Percentiles rank a stretch among this genome's conserved stretches.
Evolutionary conservation across 64 coral and sea anemone genomes (phyloP).

Genomic region (Porites lutea): DNA sequence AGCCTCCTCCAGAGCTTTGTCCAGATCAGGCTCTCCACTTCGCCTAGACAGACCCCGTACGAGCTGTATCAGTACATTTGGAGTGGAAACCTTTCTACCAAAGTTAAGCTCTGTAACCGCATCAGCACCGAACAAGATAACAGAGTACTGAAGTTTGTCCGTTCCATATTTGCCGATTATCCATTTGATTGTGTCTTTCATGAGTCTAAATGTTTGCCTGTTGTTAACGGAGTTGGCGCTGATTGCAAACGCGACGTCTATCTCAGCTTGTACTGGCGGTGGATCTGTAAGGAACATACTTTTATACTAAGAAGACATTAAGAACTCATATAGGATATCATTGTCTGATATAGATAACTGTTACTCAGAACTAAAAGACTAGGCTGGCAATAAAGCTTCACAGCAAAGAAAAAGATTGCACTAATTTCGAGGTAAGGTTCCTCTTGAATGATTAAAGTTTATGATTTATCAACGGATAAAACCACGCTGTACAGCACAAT

Average conservation of each 20-base stretch:
- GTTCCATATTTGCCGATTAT: slow-evolving; percentile 79
- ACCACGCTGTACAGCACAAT: too few relatives aligned
- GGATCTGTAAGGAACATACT: not conserved
- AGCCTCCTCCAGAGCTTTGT: slow-evolving; percentile 62
- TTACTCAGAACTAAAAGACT: too few relatives aligned
- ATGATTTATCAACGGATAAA: too few relatives aligned
- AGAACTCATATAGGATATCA: not conserved
- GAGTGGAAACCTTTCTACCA: slow-evolving; percentile 8
- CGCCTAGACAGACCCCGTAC: slow-evolving; percentile 23
- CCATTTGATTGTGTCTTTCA: slow-evolving; percentile 68
- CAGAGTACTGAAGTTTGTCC: slow-evolving; percentile 66
- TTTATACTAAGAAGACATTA: too few relatives aligned
- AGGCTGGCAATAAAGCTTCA: too few relatives aligned
- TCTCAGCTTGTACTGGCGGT: slow-evolving; percentile 50
- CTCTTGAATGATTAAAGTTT: too few relatives aligned
- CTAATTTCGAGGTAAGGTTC: too few relatives aligned
- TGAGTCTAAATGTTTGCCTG: slow-evolving; percentile 67
- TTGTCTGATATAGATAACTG: too few relatives aligned
- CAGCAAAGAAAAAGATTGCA: too few relatives aligned
- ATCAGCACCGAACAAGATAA: slow-evolving; percentile 68
- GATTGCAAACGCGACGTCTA: slow-evolving; percentile 76
- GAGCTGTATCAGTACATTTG: slow-evolving; percentile 56
- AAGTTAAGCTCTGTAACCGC: slow-evolving; percentile 61
- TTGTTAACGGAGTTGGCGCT: slow-evolving; percentile 64
- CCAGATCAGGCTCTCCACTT: slow-evolving; percentile 33